Percentiles rank a stretch among this genome's conserved stretches.
phyloP scores from a whole-genome alignment of 2,797 vertebrate species.

The Agapornis canus region DNA sequence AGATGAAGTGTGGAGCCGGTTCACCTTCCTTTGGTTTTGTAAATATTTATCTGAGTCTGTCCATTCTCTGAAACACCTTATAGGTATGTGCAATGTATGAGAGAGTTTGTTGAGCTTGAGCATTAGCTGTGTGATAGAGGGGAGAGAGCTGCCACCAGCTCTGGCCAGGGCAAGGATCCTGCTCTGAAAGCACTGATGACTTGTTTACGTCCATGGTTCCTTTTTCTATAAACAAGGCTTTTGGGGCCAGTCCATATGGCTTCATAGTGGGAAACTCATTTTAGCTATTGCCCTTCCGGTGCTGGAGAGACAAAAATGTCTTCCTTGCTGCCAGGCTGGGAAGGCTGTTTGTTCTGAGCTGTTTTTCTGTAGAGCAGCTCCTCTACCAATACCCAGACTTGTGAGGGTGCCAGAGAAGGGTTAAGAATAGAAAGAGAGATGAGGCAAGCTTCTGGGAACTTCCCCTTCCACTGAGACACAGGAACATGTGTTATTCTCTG shows the following conservation, averaged over 20 bases:
- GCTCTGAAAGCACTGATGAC: background rate
- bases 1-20: rapidly evolving
- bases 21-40: background rate
- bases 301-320: background rate
- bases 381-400: background rate
- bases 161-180: background rate
- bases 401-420: conserved; percentile 8
- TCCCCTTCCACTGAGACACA: background rate
- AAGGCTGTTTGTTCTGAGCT: background rate
- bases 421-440: conserved; percentile 53
- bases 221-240: background rate
- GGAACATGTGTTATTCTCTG: conserved; percentile 40
- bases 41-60: background rate
- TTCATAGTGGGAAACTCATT: background rate
- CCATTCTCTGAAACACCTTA: background rate
- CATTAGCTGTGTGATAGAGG: background rate
- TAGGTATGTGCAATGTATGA: background rate
- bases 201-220: background rate
- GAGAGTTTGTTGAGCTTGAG: background rate
- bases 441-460: conserved; percentile 56
- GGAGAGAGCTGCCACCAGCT: background rate
- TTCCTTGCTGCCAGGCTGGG: background rate
- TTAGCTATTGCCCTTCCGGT: rapidly evolving
- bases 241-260: rapidly evolving
- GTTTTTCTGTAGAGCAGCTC: background rate